A percentile compares a stretch with the other conserved stretches of the same genome.
Evolutionary conservation across 2,888 invertebrate species (phyloP).

Genomic region (Orgyia antiqua): DNA sequence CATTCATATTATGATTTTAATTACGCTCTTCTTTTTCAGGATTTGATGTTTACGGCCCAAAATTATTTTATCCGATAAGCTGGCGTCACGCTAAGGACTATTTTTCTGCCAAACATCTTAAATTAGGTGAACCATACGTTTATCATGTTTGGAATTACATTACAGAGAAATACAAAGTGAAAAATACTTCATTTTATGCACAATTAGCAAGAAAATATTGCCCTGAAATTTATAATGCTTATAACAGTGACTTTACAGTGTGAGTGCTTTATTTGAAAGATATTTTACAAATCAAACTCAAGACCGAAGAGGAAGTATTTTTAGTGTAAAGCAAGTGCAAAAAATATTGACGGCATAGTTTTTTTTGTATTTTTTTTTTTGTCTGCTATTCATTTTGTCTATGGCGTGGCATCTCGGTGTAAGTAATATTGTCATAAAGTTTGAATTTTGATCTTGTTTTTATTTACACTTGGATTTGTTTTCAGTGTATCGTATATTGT

Average conservation of each 20-base stretch:
- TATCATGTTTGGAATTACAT: slow-evolving; percentile 28
- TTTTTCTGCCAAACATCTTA: slow-evolving; percentile 64
- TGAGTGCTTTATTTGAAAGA: too few relatives aligned
- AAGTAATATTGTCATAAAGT: too few relatives aligned
- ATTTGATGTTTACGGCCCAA: slow-evolving; percentile 73
- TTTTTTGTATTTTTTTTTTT: too few relatives aligned
- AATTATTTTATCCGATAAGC: slow-evolving; percentile 7
- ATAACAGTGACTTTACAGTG: slow-evolving; percentile 13
- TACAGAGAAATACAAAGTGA: slow-evolving; percentile 6
- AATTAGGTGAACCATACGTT: slow-evolving; percentile 23
- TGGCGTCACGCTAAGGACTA: slow-evolving; percentile 73
- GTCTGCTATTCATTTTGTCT: too few relatives aligned
- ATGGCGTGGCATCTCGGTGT: too few relatives aligned
- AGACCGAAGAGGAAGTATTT: too few relatives aligned
- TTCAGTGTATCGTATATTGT: too few relatives aligned
- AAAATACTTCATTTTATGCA: slow-evolving; percentile 12
- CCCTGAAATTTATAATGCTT: slow-evolving; percentile 15
- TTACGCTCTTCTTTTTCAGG: slow-evolving; percentile 27
- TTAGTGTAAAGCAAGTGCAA: too few relatives aligned
- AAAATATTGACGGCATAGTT: too few relatives aligned
- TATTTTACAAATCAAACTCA: too few relatives aligned
- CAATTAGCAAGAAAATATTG: slow-evolving; percentile 18
- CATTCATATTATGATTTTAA: background rate
- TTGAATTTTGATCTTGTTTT: too few relatives aligned
- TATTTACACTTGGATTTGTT: too few relatives aligned